Base-by-base conservation (phyloP, 2,888 invertebrate species). In the Lycaena phlaeas region DNA sequence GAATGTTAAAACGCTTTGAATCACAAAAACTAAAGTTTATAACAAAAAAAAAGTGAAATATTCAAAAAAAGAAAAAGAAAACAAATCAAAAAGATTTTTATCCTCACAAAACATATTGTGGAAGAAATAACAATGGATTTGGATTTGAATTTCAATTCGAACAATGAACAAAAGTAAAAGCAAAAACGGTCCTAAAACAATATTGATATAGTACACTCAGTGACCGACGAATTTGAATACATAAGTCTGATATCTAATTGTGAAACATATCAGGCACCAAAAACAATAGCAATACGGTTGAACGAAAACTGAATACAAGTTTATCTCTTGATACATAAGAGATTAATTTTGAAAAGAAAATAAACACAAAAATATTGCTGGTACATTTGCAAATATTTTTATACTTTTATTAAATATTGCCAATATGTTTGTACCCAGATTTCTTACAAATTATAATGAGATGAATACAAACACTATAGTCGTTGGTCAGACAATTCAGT, bases 1-100 rank as follows among this genome's bases (percentile, higher is more conserved):
- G 60, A 61, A 68, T 61, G 56, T 72, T 70, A 68, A 72, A 30
- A 30, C 5, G 2, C 1, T 14, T 38, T 29, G 1, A 10, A 12
- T 5, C 14, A 25, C n/a, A 38, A 22, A 14, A 14, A n/a, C 7
- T 5, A 14, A 9, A 18, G 3, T 18, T 18, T 18, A 18, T 18
- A 4, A 18, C 3, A 18, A n/a, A n/a, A n/a, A n/a, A n/a, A n/a
- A n/a, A n/a, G n/a, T n/a, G n/a, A n/a, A n/a, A n/a, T n/a, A n/a
- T n/a, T n/a, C n/a, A n/a, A n/a, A n/a, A n/a, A n/a, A n/a, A n/a
- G n/a, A n/a, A n/a, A n/a, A n/a, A n/a, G n/a, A n/a, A n/a, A n/a
- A n/a, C n/a, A n/a, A n/a, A n/a, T n/a, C n/a, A n/a, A n/a, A n/a
- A n/a, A n/a, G n/a, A n/a, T n/a, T n/a, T n/a, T n/a, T n/a, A n/a